Base-by-base conservation (phyloP, 1,140 invertebrate genomes). In the Pteromalus puparum region DNA sequence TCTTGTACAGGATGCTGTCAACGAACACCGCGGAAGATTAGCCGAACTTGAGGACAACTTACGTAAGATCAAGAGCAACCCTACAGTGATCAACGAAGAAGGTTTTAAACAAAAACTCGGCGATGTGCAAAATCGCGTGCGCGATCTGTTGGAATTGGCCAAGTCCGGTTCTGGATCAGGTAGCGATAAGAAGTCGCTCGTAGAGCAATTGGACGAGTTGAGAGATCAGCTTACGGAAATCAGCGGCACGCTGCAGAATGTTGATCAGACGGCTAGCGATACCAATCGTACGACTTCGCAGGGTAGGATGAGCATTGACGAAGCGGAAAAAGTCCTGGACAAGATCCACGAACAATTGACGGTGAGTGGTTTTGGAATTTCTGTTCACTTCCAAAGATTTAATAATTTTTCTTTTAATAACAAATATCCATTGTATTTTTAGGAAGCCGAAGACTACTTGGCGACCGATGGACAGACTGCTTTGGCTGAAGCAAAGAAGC, bases 1-100 rank as follows among this genome's bases (percentile, higher is more conserved):
- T 91, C 93, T 99, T 0, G 97, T 99, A 0, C 96, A 98, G 91
- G 96, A 98, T 85, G 96, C 97, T 1, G 97, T 97, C 0, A 96
- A 97, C 90, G 89, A 93, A n/a, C 98, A 99, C 89, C 94, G 97
- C 79, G 91, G 90, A 73, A 97, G 97, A 89, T 92, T 99, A 7
- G 91, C 93, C 1, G 95, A 97, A 84, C 93, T 99, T 18, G 95
- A 96, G 84, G 93, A 95, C 86, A 96, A 90, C 90, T 95, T 95
- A 87, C 94, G 91, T 88, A 96, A 95, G 91, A 97, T 95, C 76
- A 94, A 94, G 46, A 95, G 94, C 82, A 96, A 95, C 87, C 97
- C 97, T 0, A 96, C 96, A 12, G 95, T 97, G 0, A 96, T 97
- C 70, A 96, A 97, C 85, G 97, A 98, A 91, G 94, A 95, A 0